These are phyloP conservation scores for Macrobrachium nipponense DNA, from an alignment of 1,140 invertebrate genomes.

Conservation along the genomic window DNA sequence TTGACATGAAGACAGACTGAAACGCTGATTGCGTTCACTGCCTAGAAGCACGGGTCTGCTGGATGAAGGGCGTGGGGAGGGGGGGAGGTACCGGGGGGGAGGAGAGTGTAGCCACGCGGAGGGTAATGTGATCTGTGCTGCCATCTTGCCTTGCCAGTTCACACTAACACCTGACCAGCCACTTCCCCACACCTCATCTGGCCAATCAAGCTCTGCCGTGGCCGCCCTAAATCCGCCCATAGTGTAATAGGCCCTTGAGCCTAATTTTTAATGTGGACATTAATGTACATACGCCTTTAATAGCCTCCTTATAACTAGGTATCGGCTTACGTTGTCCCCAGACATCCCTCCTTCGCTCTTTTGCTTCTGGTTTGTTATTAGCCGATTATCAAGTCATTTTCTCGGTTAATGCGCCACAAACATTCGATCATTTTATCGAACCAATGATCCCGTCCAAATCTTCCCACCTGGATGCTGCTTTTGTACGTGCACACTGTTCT, in stretches of 20 bases:
- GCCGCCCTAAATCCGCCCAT: conserved; percentile 41
- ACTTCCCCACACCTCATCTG: conserved; percentile 49
- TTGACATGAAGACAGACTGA: too few relatives aligned
- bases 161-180: conserved; percentile 60
- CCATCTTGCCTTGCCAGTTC: conserved; percentile 58
- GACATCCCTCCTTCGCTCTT: conserved; percentile 42
- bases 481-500: too few relatives aligned
- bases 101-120: conserved; percentile 4
- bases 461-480: too few relatives aligned
- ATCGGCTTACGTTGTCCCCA: conserved; percentile 50
- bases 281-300: conserved; percentile 27
- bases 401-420: conserved; percentile 21
- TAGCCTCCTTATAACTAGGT: conserved; percentile 5
- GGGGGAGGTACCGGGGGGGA: neutral
- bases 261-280: conserved; percentile 17
- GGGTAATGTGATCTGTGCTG: conserved; percentile 60
- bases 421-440: conserved; percentile 16
- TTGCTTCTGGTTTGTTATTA: conserved; percentile 58
- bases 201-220: conserved; percentile 32
- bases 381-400: conserved; percentile 21
- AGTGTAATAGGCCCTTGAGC: conserved; percentile 24
- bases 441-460: too few relatives aligned
- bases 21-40: too few relatives aligned
- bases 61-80: neutral
- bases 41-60: too few relatives aligned